Evolutionary conservation across 2,888 invertebrate genomes (phyloP).

Genomic region (Dusona sp.): DNA sequence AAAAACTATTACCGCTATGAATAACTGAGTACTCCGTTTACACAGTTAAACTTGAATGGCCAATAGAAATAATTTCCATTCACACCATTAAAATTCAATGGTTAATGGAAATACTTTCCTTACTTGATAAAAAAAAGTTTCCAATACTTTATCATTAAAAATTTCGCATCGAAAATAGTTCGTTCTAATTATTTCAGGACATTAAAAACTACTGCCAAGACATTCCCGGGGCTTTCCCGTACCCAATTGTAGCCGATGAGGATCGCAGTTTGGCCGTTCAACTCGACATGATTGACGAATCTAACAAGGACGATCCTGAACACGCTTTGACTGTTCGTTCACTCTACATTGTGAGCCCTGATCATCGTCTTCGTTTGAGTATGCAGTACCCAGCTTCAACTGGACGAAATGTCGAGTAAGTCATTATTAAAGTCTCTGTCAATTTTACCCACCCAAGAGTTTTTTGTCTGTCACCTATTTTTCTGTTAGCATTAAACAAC

Average conservation of each 20-base stretch:
- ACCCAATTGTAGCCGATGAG: constrained; percentile 93
- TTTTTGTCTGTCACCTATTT: neutral
- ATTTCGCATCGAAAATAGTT: neutral
- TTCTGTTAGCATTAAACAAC: constrained; percentile 16
- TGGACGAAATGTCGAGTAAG: constrained; percentile 94
- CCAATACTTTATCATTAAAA: too few species aligned
- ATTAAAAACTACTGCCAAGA: constrained; percentile 90
- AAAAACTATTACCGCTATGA: too few species aligned
- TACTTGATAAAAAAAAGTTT: too few species aligned
- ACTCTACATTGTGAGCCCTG: constrained; percentile 93
- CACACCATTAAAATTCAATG: too few species aligned
- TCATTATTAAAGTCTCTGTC: constrained; percentile 69
- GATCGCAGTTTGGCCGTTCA: constrained; percentile 89
- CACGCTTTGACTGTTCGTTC: constrained; percentile 90
- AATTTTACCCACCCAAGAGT: neutral
- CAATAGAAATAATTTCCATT: too few species aligned
- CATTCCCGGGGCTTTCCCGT: constrained; percentile 91
- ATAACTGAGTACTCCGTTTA: too few species aligned
- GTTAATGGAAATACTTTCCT: too few species aligned
- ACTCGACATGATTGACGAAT: constrained; percentile 93
- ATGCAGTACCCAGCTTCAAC: constrained; percentile 95
- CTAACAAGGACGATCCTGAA: constrained; percentile 88
- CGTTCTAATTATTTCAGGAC: constrained; percentile 83
- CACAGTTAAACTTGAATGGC: too few species aligned
- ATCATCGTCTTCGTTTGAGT: constrained; percentile 91